Conservation (phyloP, 2,888 invertebrate species). For the Pemphredon lugubris region DNA sequence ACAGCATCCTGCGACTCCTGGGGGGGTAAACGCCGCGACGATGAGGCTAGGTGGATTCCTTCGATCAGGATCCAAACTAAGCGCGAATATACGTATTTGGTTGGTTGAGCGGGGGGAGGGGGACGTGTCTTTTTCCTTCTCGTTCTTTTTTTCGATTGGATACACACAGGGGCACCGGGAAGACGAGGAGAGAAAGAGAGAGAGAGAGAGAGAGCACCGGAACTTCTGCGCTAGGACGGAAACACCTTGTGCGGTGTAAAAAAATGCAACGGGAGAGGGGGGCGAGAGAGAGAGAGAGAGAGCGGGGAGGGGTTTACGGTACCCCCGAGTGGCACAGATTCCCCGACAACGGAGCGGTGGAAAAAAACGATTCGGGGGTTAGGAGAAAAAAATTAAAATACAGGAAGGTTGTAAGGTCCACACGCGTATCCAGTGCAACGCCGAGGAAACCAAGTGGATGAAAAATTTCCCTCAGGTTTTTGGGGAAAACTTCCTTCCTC, state of each 20-base stretch:
- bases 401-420: conserved; percentile 69
- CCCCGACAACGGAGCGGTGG: conserved; percentile 66
- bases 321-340: conserved; percentile 80
- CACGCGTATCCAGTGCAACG: conserved; percentile 24
- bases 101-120: conserved; percentile 37
- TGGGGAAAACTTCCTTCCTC: conserved; percentile 56
- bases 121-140: conserved; percentile 32
- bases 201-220: conserved; percentile 51
- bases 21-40: conserved; percentile 58
- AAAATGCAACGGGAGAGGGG: conserved; percentile 36
- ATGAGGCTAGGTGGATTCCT: conserved; percentile 58
- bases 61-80: conserved; percentile 30
- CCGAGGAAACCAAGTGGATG: conserved; percentile 46
- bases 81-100: conserved; percentile 41
- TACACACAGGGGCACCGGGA: not conserved
- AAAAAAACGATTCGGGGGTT: conserved; percentile 50
- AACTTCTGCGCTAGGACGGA: conserved; percentile 71
- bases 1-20: conserved; percentile 53
- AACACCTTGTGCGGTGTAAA: conserved; percentile 74
- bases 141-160: conserved; percentile 11
- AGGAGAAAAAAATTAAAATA: conserved; percentile 76
- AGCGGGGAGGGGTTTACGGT: conserved; percentile 74
- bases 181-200: conserved; percentile 8
- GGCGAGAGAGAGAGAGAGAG: conserved; percentile 43
- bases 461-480: conserved; percentile 57